Percentiles rank a stretch among this genome's conserved stretches.
These are phyloP conservation scores for Leptodactylus fallax DNA, from an alignment of 2,797 vertebrate species.

Conservation along the genomic window DNA sequence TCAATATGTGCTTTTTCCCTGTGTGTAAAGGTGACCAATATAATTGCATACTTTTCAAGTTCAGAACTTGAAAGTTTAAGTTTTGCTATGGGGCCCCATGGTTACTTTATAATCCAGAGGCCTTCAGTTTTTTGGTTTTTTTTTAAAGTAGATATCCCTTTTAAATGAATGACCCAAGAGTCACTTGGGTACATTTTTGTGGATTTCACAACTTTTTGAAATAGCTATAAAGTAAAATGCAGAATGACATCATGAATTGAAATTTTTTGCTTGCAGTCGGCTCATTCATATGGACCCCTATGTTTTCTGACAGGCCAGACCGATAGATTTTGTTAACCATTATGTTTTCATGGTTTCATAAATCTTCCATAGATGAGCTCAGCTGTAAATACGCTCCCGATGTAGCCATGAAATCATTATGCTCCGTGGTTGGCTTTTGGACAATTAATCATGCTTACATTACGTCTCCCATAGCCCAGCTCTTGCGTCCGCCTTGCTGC, in stretches of 20 bases:
- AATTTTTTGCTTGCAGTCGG: background rate
- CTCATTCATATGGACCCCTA: background rate
- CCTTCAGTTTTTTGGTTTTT: too few species aligned
- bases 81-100: too few species aligned
- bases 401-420: background rate
- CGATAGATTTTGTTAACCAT: background rate
- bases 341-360: background rate
- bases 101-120: too few species aligned
- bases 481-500: background rate
- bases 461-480: background rate
- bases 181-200: too few species aligned
- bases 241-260: background rate
- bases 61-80: too few species aligned
- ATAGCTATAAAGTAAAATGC: background rate
- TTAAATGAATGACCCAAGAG: too few species aligned
- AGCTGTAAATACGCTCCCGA: background rate
- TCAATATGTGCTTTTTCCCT: too few species aligned
- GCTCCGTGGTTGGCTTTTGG: background rate
- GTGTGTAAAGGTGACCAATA: too few species aligned
- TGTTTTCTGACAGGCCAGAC: background rate
- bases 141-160: too few species aligned
- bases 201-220: background rate
- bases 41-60: too few species aligned
- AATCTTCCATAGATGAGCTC: background rate
- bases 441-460: slow-evolving; percentile 32